These are phyloP conservation scores for Tangara arthus DNA, from an alignment of 2,797 vertebrate genomes.

Conservation along the genomic window DNA sequence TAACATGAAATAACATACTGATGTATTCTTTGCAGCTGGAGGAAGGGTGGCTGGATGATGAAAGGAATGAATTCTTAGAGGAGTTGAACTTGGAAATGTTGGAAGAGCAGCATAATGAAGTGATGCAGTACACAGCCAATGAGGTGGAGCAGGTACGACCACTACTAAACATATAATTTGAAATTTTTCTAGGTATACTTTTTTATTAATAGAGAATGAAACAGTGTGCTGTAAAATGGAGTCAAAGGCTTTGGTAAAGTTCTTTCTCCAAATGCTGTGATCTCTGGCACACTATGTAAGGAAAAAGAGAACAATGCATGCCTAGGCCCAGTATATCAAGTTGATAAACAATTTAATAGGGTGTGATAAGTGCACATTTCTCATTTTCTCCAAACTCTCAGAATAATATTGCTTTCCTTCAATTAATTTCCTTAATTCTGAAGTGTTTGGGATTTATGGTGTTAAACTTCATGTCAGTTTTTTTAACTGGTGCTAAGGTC, in stretches of 20 bases:
- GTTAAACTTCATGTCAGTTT: not conserved
- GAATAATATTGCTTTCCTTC: not conserved
- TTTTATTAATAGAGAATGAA: slow-evolving; percentile 12
- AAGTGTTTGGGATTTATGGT: not conserved
- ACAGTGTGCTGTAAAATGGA: not conserved
- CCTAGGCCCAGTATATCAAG: not conserved
- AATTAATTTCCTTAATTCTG: not conserved
- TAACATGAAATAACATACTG: slow-evolving; percentile 68
- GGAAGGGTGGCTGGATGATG: slow-evolving; percentile 96
- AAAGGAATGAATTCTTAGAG: slow-evolving; percentile 95
- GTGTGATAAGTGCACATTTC: not conserved
- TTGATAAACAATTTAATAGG: not conserved
- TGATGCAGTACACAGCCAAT: slow-evolving; percentile 76
- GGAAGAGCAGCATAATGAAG: slow-evolving; percentile 92
- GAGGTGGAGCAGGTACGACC: slow-evolving; percentile 85
- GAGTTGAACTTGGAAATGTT: slow-evolving; percentile 96
- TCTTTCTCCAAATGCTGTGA: not conserved
- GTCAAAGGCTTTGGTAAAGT: slow-evolving; percentile 19
- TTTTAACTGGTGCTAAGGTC: not conserved
- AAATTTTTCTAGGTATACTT: not conserved
- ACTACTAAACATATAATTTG: not conserved
- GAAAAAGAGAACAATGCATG: not conserved
- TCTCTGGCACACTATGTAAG: rapidly evolving
- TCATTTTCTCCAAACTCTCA: not conserved
- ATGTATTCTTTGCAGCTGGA: slow-evolving; percentile 86